These are phyloP conservation scores for Chloroclysta siterata DNA, from an alignment of 2,888 invertebrate genomes.

Conservation along the genomic window DNA sequence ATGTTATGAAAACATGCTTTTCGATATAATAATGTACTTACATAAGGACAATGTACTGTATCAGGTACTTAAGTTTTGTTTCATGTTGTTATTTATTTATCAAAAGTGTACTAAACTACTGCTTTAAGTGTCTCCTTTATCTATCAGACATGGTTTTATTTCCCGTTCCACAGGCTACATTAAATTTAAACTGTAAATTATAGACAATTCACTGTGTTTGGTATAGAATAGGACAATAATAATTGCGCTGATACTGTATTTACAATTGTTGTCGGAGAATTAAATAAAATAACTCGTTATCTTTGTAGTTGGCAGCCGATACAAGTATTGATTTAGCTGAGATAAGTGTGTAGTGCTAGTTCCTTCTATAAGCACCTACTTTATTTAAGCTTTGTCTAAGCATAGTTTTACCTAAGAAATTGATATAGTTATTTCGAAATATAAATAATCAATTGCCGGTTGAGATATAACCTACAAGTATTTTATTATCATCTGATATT, in stretches of 20 bases:
- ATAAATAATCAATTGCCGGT: not conserved
- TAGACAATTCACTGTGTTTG: constrained; percentile 40
- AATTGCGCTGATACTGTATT: constrained; percentile 43
- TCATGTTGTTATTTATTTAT: constrained; percentile 21
- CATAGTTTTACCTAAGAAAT: not conserved
- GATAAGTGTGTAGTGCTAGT: constrained; percentile 7
- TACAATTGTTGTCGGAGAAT: constrained; percentile 39
- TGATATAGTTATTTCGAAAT: constrained; percentile 2
- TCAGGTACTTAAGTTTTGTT: constrained; percentile 5
- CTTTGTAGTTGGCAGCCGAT: constrained; percentile 28
- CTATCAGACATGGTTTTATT: constrained; percentile 41
- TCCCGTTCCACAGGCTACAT: constrained; percentile 47
- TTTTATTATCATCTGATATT: not conserved
- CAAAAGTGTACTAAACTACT: constrained; percentile 25
- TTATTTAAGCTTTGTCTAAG: constrained; percentile 4
- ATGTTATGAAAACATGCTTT: too few species aligned
- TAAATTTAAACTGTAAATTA: constrained; percentile 47
- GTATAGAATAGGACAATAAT: constrained; percentile 44
- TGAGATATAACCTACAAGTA: too few species aligned
- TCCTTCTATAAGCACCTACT: not conserved
- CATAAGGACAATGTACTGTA: not conserved
- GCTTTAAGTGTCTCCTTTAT: constrained; percentile 31
- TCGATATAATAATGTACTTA: too few species aligned
- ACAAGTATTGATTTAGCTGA: constrained; percentile 26
- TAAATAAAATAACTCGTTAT: constrained; percentile 28